Percentiles rank a stretch among this genome's conserved stretches.
Evolutionary conservation across 2,888 invertebrate genomes (phyloP).

Genomic region (Caenorhabditis sp.): DNA sequence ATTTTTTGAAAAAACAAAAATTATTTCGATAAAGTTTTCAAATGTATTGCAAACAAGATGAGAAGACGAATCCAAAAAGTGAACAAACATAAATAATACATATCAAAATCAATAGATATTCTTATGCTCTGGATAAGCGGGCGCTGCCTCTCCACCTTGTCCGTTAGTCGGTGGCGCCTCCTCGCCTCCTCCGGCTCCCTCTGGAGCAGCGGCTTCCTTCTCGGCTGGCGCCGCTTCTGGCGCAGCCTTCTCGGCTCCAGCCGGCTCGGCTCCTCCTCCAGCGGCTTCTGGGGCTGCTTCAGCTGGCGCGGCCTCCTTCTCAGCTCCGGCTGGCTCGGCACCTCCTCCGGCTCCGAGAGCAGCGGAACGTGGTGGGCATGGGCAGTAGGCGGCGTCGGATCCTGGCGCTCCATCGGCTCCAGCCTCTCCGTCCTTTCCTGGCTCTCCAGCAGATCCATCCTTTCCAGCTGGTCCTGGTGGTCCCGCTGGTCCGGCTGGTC

Average conservation of each 20-base stretch:
- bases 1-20: too few species aligned
- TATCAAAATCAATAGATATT: constrained; percentile 25
- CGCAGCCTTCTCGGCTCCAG: constrained; percentile 29
- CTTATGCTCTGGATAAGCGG: constrained; percentile 47
- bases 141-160: constrained; percentile 43
- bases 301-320: constrained; percentile 17
- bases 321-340: constrained; percentile 50
- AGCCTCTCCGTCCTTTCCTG: constrained; percentile 55
- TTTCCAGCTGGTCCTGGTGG: constrained; percentile 64
- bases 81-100: constrained; percentile 25
- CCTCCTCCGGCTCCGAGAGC: constrained; percentile 59
- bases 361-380: constrained; percentile 68
- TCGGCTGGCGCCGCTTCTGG: constrained; percentile 21
- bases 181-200: constrained; percentile 52
- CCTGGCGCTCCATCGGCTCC: constrained; percentile 67
- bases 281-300: constrained; percentile 31
- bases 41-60: not conserved
- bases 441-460: constrained; percentile 53
- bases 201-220: constrained; percentile 31
- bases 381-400: constrained; percentile 69
- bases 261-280: constrained; percentile 22
- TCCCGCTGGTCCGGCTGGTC: constrained; percentile 63
- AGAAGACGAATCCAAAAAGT: not conserved
- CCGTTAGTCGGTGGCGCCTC: constrained; percentile 21
- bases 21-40: not conserved